These are phyloP conservation scores for Tupaia tana DNA, from an alignment of 2,113 vertebrate genomes.

Conservation along the genomic window DNA sequence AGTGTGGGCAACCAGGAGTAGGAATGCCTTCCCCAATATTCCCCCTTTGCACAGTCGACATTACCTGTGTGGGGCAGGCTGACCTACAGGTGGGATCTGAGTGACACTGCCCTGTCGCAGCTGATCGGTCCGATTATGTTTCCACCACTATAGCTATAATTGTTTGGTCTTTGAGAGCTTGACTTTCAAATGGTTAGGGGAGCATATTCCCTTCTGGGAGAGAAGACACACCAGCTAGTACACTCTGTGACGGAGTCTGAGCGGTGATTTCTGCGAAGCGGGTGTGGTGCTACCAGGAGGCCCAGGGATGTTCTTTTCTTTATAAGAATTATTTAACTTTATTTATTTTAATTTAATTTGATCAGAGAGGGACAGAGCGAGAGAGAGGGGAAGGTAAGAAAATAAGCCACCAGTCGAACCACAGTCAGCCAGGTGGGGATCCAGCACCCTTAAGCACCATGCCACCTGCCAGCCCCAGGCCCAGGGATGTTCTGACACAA, in stretches of 20 bases:
- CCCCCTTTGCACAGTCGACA: too few species aligned
- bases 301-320: too few species aligned
- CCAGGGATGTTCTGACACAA: background rate
- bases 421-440: too few species aligned
- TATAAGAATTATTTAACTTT: too few species aligned
- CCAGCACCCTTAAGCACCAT: too few species aligned
- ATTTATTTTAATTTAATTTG: too few species aligned
- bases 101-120: accelerated
- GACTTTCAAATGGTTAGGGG: background rate
- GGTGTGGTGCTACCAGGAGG: background rate
- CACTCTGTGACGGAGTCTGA: background rate
- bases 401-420: too few species aligned
- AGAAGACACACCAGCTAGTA: too few species aligned
- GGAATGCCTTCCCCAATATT: background rate
- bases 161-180: background rate
- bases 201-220: background rate
- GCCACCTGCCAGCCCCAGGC: too few species aligned
- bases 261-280: background rate
- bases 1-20: background rate
- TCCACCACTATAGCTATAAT: background rate
- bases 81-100: background rate
- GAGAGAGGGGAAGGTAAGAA: too few species aligned
- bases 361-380: too few species aligned
- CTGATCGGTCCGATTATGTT: too few species aligned
- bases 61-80: background rate